A percentile compares a stretch with the other conserved stretches of the same genome.
phyloP scores from a whole-genome alignment of 2,797 vertebrate genomes.

The Gymnothorax javanicus region DNA sequence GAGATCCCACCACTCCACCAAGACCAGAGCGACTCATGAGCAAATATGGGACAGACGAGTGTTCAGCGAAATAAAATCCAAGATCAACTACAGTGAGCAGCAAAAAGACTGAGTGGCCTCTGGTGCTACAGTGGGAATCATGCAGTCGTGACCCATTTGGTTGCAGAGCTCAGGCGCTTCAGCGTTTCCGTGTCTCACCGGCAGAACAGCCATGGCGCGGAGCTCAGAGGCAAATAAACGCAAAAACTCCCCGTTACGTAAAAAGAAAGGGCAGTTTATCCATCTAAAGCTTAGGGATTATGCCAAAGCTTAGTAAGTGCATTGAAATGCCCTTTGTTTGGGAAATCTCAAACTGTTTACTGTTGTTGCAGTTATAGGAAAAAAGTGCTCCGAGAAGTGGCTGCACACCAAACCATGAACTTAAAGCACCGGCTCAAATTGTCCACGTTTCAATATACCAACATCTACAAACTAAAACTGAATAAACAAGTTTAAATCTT shows the following conservation, averaged over 20 bases:
- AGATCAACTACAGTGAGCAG: not conserved
- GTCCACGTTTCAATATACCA: not conserved
- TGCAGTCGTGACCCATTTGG: not conserved
- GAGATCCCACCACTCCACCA: not conserved
- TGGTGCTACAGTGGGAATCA: not conserved
- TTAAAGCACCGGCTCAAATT: not conserved
- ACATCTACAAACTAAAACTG: not conserved
- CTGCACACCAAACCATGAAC: not conserved
- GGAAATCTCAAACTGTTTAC: not conserved
- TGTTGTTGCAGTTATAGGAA: not conserved
- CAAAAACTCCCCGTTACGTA: not conserved
- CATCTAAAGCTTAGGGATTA: not conserved
- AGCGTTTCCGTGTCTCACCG: not conserved
- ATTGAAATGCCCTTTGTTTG: not conserved
- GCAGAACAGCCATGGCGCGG: not conserved
- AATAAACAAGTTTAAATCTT: not conserved
- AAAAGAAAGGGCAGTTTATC: not conserved
- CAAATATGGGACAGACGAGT: not conserved
- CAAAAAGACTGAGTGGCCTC: not conserved
- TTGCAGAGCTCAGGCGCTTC: not conserved
- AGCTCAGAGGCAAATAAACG: not conserved
- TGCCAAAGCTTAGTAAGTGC: not conserved
- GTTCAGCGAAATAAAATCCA: not conserved
- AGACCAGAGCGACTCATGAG: not conserved
- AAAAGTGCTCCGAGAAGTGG: not conserved